phyloP scores from a whole-genome alignment of 2,888 invertebrate genomes.

The Galerucella calmariensis region DNA sequence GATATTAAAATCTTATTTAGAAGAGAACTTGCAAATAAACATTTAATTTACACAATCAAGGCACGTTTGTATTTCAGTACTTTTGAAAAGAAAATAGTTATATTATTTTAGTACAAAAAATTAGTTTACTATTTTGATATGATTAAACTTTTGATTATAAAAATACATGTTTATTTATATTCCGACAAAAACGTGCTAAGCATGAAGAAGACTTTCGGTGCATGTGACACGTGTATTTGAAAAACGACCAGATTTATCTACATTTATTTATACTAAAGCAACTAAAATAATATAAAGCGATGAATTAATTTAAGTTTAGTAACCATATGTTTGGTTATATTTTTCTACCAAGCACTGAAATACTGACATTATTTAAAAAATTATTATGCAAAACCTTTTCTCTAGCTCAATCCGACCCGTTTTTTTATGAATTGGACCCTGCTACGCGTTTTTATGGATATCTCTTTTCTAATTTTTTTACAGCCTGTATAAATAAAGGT shows the following conservation, averaged over 20 bases:
- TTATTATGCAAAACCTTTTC: conserved; percentile 26
- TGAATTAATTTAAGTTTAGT: background rate
- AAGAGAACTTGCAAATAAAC: conserved; percentile 51
- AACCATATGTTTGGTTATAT: background rate
- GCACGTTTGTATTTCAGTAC: conserved; percentile 64
- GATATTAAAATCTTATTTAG: conserved; percentile 45
- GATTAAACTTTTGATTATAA: conserved; percentile 49
- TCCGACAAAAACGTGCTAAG: conserved; percentile 27
- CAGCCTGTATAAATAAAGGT: conserved; percentile 61
- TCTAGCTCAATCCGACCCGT: conserved; percentile 11
- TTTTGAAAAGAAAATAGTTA: conserved; percentile 42
- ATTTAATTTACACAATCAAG: conserved; percentile 62
- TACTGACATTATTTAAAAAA: conserved; percentile 38
- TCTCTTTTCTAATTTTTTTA: conserved; percentile 56
- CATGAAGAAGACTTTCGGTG: conserved; percentile 5
- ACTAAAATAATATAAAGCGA: background rate
- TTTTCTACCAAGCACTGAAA: conserved; percentile 43
- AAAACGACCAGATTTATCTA: background rate
- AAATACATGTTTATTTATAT: conserved; percentile 48
- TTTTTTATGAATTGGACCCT: conserved; percentile 51
- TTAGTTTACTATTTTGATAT: conserved; percentile 16
- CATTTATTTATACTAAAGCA: background rate
- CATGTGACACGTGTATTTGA: background rate
- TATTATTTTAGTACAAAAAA: background rate
- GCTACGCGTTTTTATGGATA: conserved; percentile 56